Evolutionary conservation across 2,113 vertebrate genomes (phyloP), one percentile per base, ranked within the genome.

Genomic region (Ibidorhyncha struthersii): DNA sequence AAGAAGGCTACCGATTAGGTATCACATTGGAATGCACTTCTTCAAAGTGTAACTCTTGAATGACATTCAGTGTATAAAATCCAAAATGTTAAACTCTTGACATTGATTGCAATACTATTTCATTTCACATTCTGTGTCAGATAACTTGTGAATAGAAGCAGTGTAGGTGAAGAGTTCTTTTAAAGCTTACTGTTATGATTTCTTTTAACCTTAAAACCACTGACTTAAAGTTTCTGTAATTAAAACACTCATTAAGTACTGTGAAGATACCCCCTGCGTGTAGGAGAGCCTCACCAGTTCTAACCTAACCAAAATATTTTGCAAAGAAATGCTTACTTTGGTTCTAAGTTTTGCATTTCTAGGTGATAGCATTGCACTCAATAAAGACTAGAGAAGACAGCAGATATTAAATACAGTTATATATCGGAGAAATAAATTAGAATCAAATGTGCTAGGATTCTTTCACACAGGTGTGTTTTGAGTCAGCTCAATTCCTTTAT

Each of bases 301-400:
- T 88, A 80, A 84, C 5, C 12, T 21, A 88, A 93, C 26, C 10
- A 84, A 95, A 90, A 65, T 70, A 66, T 85, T 97, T 96, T 95
- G 62, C 47, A 90, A 90, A 88, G 19, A 27, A 82, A 50, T 25
- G 36, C 9, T 71, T 72, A 20, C 80, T 84, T 96, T 53, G 9
- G 17, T 87, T 70, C 8, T 45, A 81, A 47, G 30, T 70, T 94
- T 90, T 96, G 14, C n/a, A 45, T 88, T 56, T 93, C 84, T 82
- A 63, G 47, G 16, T 65, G n/a, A 18, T 72, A 71, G 14, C 5
- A 43, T 32, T 91, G 77, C 40, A 66, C 10, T 62, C 20, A 41
- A 5, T 56, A 92, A 65, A 74, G 56, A 41, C 50, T 55, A 58
- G 18, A 92, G 61, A 76, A 67, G 23, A 45, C 9, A 38, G 26